A percentile compares a stretch with the other conserved stretches of the same genome.
Evolutionary conservation across 1,140 invertebrate genomes (phyloP).

Genomic region (Caenorhabditis brenneri): DNA sequence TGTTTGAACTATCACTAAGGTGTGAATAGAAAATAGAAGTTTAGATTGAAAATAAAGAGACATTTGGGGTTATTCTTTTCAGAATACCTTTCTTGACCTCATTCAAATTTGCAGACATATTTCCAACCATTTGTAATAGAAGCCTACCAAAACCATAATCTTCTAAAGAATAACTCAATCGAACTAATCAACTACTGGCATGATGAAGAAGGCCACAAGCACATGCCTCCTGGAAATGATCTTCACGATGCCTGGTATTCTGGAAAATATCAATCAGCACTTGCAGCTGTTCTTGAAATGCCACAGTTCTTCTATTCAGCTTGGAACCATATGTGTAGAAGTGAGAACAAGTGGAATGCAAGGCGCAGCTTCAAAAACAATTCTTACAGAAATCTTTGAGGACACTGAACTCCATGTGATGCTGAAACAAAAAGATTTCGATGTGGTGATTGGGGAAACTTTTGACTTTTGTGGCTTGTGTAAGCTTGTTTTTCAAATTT

Average conservation of each 20-base stretch:
- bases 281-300: background rate
- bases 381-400: background rate
- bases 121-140: slow-evolving; percentile 20
- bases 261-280: background rate
- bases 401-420: background rate
- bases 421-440: background rate
- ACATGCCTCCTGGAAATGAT: background rate
- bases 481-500: background rate
- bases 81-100: background rate
- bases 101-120: background rate
- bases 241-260: slow-evolving; percentile 9
- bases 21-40: no score
- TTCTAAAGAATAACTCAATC: background rate
- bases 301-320: background rate
- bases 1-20: no score
- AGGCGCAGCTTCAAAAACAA: background rate
- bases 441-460: background rate
- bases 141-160: background rate
- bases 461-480: slow-evolving; percentile 5
- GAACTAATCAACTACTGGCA: background rate
- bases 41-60: no score
- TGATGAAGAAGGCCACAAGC: background rate
- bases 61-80: background rate
- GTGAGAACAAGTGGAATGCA: background rate
- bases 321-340: slow-evolving; percentile 12